Percentiles rank a stretch among this genome's conserved stretches.
Conservation (phyloP, 2,113 vertebrate genomes). For the Myxocyprinus asiaticus region DNA sequence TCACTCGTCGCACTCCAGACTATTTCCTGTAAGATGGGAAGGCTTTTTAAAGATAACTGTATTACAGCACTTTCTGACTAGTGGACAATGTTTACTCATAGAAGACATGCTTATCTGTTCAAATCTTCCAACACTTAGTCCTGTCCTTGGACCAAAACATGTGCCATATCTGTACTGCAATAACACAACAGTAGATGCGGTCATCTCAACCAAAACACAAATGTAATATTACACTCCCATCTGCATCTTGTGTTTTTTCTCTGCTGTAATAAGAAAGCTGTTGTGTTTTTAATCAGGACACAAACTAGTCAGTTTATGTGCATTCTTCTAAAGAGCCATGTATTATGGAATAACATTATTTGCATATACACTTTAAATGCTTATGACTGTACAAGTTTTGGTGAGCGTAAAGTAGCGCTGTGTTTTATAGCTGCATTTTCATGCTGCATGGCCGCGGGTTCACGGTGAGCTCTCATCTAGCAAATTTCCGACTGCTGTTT, state of each 20-base stretch:
- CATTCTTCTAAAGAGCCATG: constrained; percentile 13
- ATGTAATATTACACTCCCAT: background rate
- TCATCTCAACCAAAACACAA: background rate
- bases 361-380: constrained; percentile 25
- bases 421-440: constrained; percentile 16
- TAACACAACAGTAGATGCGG: background rate
- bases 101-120: background rate
- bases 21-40: constrained; percentile 88
- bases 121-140: background rate
- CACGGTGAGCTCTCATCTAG: constrained; percentile 9
- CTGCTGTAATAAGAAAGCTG: constrained; percentile 1
- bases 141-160: constrained; percentile 85
- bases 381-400: constrained; percentile 39
- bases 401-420: constrained; percentile 23
- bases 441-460: constrained; percentile 38
- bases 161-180: constrained; percentile 85
- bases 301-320: constrained; percentile 21
- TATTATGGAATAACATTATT: constrained; percentile 25
- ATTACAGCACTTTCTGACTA: too few relatives aligned
- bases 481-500: background rate
- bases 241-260: background rate
- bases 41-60: constrained; percentile 51
- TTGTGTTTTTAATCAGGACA: constrained; percentile 14
- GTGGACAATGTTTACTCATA: too few relatives aligned
- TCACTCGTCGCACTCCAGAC: constrained; percentile 81